These are phyloP conservation scores for Amphiprion clarkii DNA, from an alignment of 2,797 vertebrate genomes.

Conservation along the genomic window DNA sequence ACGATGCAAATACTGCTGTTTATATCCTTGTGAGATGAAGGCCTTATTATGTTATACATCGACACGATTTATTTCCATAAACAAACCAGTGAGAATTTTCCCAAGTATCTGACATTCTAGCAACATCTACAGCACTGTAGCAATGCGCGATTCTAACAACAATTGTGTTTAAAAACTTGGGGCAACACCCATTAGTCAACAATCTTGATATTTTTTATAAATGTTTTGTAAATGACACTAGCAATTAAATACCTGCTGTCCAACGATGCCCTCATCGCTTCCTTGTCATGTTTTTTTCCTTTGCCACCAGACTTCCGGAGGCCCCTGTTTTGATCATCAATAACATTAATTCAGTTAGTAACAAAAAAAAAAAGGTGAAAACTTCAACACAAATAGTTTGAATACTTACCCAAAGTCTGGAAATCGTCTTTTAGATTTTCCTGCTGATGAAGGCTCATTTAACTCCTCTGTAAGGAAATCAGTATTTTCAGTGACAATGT, in stretches of 20 bases:
- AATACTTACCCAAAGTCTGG: slow-evolving; percentile 93
- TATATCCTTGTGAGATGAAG: background rate
- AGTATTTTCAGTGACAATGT: background rate
- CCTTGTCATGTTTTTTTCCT: slow-evolving; percentile 94
- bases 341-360: slow-evolving; percentile 6
- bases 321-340: slow-evolving; percentile 82
- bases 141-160: background rate
- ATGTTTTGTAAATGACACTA: background rate
- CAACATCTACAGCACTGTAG: background rate
- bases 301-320: slow-evolving; percentile 95
- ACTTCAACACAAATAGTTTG: background rate
- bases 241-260: slow-evolving; percentile 88
- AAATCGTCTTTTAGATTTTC: slow-evolving; percentile 92
- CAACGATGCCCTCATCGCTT: slow-evolving; percentile 88
- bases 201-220: background rate
- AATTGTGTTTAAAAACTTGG: background rate
- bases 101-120: background rate
- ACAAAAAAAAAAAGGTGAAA: background rate
- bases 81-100: background rate
- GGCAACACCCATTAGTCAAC: background rate
- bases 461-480: slow-evolving; percentile 85
- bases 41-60: background rate
- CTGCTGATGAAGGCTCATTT: slow-evolving; percentile 83
- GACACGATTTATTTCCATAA: background rate
- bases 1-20: background rate